phyloP scores from a whole-genome alignment of 1,140 invertebrate genomes.

The Diorhabda elongata region DNA sequence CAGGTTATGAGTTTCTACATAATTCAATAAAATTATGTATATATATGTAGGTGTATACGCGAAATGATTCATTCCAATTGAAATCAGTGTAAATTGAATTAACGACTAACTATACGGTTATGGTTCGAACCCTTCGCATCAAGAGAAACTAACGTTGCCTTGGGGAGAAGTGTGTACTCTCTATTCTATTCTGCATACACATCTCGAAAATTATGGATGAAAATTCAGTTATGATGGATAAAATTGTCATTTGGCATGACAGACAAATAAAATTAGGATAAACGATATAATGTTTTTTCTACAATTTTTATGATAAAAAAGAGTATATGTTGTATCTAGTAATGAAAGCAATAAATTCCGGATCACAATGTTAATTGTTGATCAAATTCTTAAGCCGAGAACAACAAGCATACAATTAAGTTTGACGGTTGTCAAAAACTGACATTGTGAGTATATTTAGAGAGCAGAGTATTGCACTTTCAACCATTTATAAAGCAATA shows the following conservation, averaged over 20 bases:
- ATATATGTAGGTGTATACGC: neutral
- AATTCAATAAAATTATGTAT: slow-evolving; percentile 16
- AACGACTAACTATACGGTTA: slow-evolving; percentile 13
- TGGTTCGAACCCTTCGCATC: slow-evolving; percentile 11
- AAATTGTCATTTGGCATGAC: slow-evolving; percentile 9
- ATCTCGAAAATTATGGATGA: slow-evolving; percentile 7
- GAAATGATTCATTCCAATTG: slow-evolving; percentile 11
- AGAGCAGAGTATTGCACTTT: too few relatives aligned
- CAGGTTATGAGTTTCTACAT: neutral
- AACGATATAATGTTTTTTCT: too few relatives aligned
- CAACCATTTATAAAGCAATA: too few relatives aligned
- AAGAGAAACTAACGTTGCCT: slow-evolving; percentile 5
- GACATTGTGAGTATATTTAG: too few relatives aligned
- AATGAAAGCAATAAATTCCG: too few relatives aligned
- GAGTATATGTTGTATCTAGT: too few relatives aligned
- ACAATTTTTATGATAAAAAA: too few relatives aligned
- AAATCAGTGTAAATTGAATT: slow-evolving; percentile 14
- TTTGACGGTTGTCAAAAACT: too few relatives aligned
- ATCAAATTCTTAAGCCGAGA: too few relatives aligned
- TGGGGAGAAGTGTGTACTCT: slow-evolving; percentile 1
- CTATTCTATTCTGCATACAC: neutral
- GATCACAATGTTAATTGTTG: too few relatives aligned
- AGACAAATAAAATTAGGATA: neutral
- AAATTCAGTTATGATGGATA: slow-evolving; percentile 6
- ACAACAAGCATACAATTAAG: too few relatives aligned